A percentile compares a stretch with the other conserved stretches of the same genome.
Evolutionary conservation across 2,797 vertebrate genomes (phyloP).

Genomic region (Hephaestus fuliginosus): DNA sequence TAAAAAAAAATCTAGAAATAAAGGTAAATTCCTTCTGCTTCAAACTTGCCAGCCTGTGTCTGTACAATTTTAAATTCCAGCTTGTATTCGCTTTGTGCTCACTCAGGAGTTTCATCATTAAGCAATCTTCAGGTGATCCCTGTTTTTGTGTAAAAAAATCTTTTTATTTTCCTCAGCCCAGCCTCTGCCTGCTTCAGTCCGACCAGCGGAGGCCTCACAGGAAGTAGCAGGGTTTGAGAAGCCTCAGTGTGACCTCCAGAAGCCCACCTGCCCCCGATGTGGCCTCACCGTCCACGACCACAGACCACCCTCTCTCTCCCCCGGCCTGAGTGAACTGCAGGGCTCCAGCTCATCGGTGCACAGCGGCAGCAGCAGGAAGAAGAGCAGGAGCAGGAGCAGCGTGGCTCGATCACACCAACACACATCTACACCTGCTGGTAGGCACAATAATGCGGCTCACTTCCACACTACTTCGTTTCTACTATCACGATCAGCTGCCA

Average conservation of each 20-base stretch:
- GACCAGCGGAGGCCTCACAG: constrained; percentile 18
- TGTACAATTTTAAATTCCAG: not conserved
- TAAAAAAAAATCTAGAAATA: not conserved
- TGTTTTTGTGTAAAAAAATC: not conserved
- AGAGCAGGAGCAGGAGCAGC: constrained; percentile 30
- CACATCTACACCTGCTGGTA: constrained; percentile 57
- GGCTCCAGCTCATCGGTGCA: constrained; percentile 36
- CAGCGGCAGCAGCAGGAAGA: constrained; percentile 29
- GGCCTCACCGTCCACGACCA: constrained; percentile 40
- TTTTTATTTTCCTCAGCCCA: constrained; percentile 52
- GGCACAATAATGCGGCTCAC: not conserved
- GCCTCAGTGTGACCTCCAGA: constrained; percentile 20
- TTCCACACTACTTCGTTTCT: not conserved
- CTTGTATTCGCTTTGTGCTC: not conserved
- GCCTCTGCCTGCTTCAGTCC: constrained; percentile 51
- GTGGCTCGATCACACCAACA: constrained; percentile 26
- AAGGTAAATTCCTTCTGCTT: not conserved
- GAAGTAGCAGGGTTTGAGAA: not conserved
- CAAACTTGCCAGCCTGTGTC: not conserved
- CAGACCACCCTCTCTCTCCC: not conserved
- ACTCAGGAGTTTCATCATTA: not conserved
- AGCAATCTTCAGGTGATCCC: not conserved
- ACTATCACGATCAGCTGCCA: not conserved
- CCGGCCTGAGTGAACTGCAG: not conserved
- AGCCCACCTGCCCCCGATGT: constrained; percentile 54